A percentile compares a stretch with the other conserved stretches of the same genome.
Evolutionary conservation across 2,797 vertebrate species (phyloP).

Genomic region (Rallus crepitans): DNA sequence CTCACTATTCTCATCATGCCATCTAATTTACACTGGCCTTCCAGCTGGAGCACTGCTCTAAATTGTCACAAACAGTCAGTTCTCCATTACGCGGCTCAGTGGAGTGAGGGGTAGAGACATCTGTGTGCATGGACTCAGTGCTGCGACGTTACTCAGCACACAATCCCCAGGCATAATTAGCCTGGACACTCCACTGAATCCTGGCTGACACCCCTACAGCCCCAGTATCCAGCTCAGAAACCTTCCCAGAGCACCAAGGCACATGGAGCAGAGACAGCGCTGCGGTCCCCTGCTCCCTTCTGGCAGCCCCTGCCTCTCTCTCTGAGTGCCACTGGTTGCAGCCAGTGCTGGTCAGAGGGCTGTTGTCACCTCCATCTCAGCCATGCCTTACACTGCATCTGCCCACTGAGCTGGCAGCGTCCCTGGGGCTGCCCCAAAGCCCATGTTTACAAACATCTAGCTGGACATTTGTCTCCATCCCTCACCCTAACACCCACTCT

Average conservation of each 20-base stretch:
- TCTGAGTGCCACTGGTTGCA: neutral
- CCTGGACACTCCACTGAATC: neutral
- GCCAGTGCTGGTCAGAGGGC: neutral
- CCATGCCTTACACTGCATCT: accelerated
- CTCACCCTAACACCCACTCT: neutral
- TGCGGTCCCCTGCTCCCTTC: neutral
- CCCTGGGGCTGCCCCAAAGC: neutral
- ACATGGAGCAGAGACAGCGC: neutral
- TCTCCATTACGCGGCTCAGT: slow-evolving; percentile 38
- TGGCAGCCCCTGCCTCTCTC: neutral
- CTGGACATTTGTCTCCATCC: neutral
- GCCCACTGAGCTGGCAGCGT: neutral
- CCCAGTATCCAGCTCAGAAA: neutral
- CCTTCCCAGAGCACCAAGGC: neutral
- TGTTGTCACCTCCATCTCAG: neutral
- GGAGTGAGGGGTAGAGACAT: slow-evolving; percentile 62
- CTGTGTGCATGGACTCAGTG: neutral
- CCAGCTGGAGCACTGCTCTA: neutral
- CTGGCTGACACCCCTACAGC: neutral
- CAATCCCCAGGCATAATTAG: neutral
- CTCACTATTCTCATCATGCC: neutral
- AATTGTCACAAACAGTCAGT: slow-evolving; percentile 46
- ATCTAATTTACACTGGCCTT: slow-evolving; percentile 49
- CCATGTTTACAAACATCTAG: accelerated
- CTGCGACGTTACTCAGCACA: neutral